Percentiles rank a stretch among this genome's conserved stretches.
Evolutionary conservation across 2,888 invertebrate genomes (phyloP).

Genomic region (Apodemia duryi): DNA sequence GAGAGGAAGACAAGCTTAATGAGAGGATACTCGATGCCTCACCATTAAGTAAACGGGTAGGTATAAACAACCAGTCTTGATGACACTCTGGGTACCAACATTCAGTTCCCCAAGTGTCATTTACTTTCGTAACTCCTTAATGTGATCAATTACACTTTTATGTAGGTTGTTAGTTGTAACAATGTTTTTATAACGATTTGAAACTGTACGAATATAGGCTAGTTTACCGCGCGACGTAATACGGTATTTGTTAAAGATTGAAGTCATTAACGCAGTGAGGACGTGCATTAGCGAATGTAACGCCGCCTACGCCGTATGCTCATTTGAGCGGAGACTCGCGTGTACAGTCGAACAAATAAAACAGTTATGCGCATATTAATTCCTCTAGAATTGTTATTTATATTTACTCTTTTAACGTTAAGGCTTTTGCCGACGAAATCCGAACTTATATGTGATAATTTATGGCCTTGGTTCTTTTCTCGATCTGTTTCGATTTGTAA

Average conservation of each 20-base stretch:
- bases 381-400: constrained; percentile 44
- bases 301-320: constrained; percentile 66
- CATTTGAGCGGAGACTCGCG: constrained; percentile 71
- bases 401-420: constrained; percentile 44
- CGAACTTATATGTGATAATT: constrained; percentile 65
- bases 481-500: constrained; percentile 65
- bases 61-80: constrained; percentile 71
- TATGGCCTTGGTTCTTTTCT: constrained; percentile 60
- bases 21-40: constrained; percentile 71
- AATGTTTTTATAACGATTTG: constrained; percentile 31
- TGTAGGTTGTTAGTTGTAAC: constrained; percentile 48
- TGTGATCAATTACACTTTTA: constrained; percentile 59
- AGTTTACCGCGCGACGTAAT: constrained; percentile 47
- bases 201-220: constrained; percentile 32
- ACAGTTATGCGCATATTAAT: constrained; percentile 66
- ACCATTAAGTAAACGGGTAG: constrained; percentile 59
- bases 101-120: constrained; percentile 60
- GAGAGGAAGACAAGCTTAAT: constrained; percentile 70
- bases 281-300: constrained; percentile 60
- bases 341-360: constrained; percentile 64
- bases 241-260: constrained; percentile 61
- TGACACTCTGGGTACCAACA: constrained; percentile 46
- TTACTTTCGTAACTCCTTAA: constrained; percentile 57
- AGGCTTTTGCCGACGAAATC: constrained; percentile 72
- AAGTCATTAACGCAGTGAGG: constrained; percentile 60